Base-by-base conservation (phyloP, 2,797 vertebrate genomes). In the Pterois miles region DNA sequence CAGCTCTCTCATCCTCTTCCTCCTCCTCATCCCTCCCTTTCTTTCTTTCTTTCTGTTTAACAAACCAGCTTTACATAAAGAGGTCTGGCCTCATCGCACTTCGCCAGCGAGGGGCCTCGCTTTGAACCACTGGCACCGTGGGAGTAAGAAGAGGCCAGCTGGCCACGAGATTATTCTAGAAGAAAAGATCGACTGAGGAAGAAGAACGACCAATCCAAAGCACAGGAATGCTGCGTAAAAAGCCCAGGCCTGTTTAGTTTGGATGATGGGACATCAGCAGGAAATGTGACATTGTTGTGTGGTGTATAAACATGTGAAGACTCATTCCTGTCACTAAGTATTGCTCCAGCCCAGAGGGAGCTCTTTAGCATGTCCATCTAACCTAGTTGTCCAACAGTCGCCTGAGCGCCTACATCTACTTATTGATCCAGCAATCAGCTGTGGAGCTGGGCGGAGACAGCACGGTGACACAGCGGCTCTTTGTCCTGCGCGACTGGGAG, bases 401-500 rank as follows among this genome's bases (percentile, higher is more conserved):
- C n/a, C 36, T 8, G 69, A 82, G 69, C 23, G 57, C 46, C 76
- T 33, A 11, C 65, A 53, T 85, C 75, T 66, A 33, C 48, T 66
- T 77, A 88, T 86, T 65, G 85, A 90, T 85, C 80, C 0, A 20
- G 20, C 76, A 31, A 57, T 57, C 70, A 54, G 77, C 72, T 2
- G 76, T 1, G 8, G 46, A 27, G 66, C 16, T 31, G 20, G 65
- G 53, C 40, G n/a, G 78, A 64, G 82, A 80, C 82, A 27, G 82
- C 63, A 0, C 76, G 6, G 74, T 1, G 5, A 78, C 82, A 91
- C 85, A 85, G 52, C 52, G 6, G 34, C 74, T 70, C 65, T 90
- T 85, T 92, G 90, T 90, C 65, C 74, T 10, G 38, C 46, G 27
- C 25, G 77, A 77, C 60, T 13, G 80, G 40, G 6, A 64, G 54